Evolutionary conservation across 2,797 vertebrate genomes (phyloP).

Genomic region (Macroramphosus scolopax): DNA sequence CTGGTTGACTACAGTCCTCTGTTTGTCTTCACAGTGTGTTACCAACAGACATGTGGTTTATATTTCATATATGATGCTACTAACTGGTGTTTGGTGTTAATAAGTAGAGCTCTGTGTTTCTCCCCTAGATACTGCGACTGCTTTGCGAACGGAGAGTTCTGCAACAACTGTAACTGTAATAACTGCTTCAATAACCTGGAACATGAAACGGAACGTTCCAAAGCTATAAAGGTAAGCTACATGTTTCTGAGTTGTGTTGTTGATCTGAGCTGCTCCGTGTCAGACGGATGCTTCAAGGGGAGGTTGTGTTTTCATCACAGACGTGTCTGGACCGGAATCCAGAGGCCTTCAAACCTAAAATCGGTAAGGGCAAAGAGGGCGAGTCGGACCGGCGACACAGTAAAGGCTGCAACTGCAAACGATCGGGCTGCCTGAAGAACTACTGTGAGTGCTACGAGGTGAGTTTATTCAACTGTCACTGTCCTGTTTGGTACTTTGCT

Average conservation of each 20-base stretch:
- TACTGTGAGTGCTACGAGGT: conserved; percentile 99
- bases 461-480: conserved; percentile 9
- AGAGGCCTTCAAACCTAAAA: conserved; percentile 98
- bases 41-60: too few species aligned
- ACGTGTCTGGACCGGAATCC: conserved; percentile 97
- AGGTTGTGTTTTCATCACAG: conserved; percentile 65
- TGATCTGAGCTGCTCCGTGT: background rate
- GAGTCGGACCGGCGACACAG: conserved; percentile 96
- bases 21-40: too few species aligned
- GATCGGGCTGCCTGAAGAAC: conserved; percentile 97
- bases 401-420: conserved; percentile 98
- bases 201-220: conserved; percentile 95
- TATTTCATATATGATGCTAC: background rate
- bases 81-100: too few species aligned
- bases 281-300: background rate
- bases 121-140: conserved; percentile 93
- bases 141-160: conserved; percentile 98
- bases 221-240: conserved; percentile 94
- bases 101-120: background rate
- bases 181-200: conserved; percentile 99
- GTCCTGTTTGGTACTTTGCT: background rate
- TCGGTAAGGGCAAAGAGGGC: conserved; percentile 97
- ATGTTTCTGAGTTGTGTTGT: too few species aligned
- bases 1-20: too few species aligned
- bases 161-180: conserved; percentile 98